Conservation (phyloP, 2,113 vertebrate species). For the Climacteris rufus region DNA sequence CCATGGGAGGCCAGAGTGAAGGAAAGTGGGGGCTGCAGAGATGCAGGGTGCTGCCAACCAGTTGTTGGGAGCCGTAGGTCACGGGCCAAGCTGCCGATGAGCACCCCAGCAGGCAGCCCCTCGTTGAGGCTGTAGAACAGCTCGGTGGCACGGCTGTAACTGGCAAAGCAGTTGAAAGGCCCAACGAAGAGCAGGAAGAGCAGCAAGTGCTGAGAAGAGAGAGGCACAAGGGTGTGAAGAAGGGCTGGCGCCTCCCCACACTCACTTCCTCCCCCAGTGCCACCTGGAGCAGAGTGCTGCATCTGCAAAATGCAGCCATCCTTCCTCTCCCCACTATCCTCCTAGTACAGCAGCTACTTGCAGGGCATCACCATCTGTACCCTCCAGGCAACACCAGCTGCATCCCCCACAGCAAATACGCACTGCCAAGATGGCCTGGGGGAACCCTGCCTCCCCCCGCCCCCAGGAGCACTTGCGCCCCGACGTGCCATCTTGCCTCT, state of each 20-base stretch:
- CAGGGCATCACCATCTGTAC: neutral
- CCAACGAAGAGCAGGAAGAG: constrained; percentile 83
- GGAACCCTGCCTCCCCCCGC: neutral
- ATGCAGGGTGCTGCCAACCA: neutral
- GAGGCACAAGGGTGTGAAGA: neutral
- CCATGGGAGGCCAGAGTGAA: constrained; percentile 88
- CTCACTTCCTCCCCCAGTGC: neutral
- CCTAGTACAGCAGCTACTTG: neutral
- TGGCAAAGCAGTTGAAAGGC: constrained; percentile 86
- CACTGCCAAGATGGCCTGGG: neutral
- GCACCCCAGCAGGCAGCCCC: constrained; percentile 86
- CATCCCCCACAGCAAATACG: neutral
- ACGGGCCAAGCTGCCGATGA: constrained; percentile 87
- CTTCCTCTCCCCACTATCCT: neutral
- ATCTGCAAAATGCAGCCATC: neutral
- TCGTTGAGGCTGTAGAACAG: constrained; percentile 95
- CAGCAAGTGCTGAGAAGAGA: constrained; percentile 66
- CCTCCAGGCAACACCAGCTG: neutral
- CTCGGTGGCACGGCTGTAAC: constrained; percentile 88
- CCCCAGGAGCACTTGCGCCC: neutral
- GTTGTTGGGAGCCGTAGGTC: constrained; percentile 81
- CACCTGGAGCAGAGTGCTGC: neutral
- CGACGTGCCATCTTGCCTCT: neutral
- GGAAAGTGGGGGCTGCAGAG: constrained; percentile 74
- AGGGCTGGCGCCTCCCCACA: neutral